Conservation (phyloP, 2,113 vertebrate genomes). For the Kryptolebias marmoratus region DNA sequence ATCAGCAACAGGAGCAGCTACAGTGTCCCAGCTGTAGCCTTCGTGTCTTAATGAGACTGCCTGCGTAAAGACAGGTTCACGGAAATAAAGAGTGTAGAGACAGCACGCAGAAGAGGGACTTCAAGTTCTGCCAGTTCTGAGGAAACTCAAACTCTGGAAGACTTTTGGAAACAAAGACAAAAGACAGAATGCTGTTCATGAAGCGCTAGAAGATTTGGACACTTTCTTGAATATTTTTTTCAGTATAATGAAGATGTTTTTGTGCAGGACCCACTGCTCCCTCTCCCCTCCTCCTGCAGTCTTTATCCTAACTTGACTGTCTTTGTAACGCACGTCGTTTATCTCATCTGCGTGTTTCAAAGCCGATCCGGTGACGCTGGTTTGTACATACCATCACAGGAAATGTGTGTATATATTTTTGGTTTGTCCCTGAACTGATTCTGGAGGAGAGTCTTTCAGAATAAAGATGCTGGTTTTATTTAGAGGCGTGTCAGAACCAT, state of each 20-base stretch:
- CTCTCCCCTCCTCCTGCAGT: constrained; percentile 70
- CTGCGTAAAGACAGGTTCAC: too few relatives aligned
- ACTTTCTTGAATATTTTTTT: not conserved
- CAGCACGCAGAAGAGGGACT: constrained; percentile 36
- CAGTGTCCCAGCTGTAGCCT: constrained; percentile 61
- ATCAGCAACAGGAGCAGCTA: constrained; percentile 76
- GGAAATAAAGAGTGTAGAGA: constrained; percentile 65
- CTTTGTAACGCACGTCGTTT: constrained; percentile 39
- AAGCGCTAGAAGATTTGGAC: not conserved
- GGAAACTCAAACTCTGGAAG: constrained; percentile 12
- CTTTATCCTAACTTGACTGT: constrained; percentile 15
- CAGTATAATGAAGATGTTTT: constrained; percentile 13
- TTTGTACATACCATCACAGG: constrained; percentile 53
- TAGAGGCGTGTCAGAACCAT: constrained; percentile 62
- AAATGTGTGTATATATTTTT: constrained; percentile 77
- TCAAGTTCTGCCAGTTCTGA: not conserved
- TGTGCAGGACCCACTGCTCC: constrained; percentile 57
- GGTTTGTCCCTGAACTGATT: constrained; percentile 54
- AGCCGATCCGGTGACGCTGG: constrained; percentile 3
- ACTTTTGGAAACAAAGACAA: constrained; percentile 13
- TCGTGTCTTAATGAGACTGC: too few relatives aligned
- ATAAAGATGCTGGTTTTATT: constrained; percentile 78
- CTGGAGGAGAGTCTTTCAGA: constrained; percentile 59
- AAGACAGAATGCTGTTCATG: not conserved
- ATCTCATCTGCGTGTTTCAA: constrained; percentile 33